phyloP scores from a whole-genome alignment of 1,140 invertebrate species.

The Cotesia chilonis region DNA sequence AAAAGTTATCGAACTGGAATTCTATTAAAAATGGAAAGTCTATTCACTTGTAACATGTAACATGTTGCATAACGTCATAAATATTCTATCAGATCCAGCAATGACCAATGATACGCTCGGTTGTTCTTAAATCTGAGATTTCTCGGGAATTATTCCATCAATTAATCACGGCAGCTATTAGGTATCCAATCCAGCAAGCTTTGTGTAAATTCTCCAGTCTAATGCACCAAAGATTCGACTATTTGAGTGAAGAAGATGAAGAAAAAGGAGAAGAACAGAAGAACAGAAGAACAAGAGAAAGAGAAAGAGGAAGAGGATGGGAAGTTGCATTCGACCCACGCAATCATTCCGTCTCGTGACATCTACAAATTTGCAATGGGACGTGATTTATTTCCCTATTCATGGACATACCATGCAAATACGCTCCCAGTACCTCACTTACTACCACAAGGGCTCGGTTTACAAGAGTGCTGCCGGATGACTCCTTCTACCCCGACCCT shows the following conservation, averaged over 20 bases:
- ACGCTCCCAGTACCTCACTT: constrained; percentile 5
- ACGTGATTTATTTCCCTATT: constrained; percentile 42
- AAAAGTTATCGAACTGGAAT: not conserved
- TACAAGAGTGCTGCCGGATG: constrained; percentile 12
- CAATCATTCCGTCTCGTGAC: constrained; percentile 40
- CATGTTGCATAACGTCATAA: constrained; percentile 16
- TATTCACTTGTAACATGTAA: not conserved
- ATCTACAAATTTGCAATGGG: constrained; percentile 44
- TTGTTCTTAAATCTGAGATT: not conserved
- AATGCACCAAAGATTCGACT: not conserved
- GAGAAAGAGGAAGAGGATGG: not conserved
- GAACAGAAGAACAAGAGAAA: not conserved
- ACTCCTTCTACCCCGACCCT: constrained; percentile 34
- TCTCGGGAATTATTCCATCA: constrained; percentile 2
- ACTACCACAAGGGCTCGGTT: constrained; percentile 26
- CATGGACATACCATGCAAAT: constrained; percentile 41
- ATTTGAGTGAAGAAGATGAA: not conserved
- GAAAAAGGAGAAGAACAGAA: not conserved
- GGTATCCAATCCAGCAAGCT: not conserved
- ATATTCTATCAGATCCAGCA: not conserved
- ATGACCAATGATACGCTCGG: not conserved
- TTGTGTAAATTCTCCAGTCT: not conserved
- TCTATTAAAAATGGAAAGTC: constrained; percentile 7
- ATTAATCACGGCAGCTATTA: constrained; percentile 23
- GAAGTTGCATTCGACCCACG: constrained; percentile 31